These are phyloP conservation scores for Felis catus DNA, from an alignment of 2,113 vertebrate species.

Conservation along the genomic window DNA sequence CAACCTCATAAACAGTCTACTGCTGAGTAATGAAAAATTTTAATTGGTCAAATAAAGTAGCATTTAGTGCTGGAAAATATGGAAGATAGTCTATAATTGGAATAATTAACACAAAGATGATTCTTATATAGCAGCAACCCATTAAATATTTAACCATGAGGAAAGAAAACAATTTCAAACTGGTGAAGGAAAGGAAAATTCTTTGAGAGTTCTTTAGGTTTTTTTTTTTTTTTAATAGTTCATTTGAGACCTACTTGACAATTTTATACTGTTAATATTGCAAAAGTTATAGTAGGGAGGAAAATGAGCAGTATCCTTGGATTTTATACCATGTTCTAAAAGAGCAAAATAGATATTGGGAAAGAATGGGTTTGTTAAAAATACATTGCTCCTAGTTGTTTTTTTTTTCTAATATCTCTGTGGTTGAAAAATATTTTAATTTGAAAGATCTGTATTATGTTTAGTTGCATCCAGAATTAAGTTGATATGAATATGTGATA, in stretches of 20 bases:
- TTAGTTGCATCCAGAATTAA: neutral
- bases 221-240: neutral
- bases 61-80: slow-evolving; percentile 46
- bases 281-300: neutral
- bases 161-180: neutral
- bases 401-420: neutral
- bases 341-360: neutral
- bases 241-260: neutral
- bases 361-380: neutral
- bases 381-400: neutral
- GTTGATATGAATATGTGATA: neutral
- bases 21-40: slow-evolving; percentile 52
- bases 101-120: slow-evolving; percentile 45
- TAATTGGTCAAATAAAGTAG: slow-evolving; percentile 54
- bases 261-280: neutral
- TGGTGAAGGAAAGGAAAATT: neutral
- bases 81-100: slow-evolving; percentile 26
- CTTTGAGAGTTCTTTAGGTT: neutral
- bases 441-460: neutral
- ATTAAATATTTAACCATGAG: slow-evolving; percentile 54
- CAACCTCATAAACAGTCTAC: neutral
- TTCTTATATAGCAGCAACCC: neutral
- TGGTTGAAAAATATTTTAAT: neutral
- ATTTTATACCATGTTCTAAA: neutral
- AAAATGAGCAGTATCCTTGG: neutral